Conservation (phyloP, 1,140 invertebrate species). For the Drosophila seguyi region DNA sequence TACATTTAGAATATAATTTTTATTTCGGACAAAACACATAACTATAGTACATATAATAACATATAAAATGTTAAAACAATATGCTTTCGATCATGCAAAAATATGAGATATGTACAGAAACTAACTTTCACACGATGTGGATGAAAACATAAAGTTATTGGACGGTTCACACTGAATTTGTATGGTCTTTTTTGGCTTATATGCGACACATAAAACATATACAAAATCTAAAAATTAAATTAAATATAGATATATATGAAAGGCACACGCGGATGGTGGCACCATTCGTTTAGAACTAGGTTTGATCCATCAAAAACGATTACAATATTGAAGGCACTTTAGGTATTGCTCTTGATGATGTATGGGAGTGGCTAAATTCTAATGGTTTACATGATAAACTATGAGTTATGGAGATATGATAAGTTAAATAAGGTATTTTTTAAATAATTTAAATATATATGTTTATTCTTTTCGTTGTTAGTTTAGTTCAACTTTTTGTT, state of each 20-base stretch:
- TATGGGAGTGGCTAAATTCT: slow-evolving; percentile 24
- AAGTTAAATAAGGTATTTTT: slow-evolving; percentile 2
- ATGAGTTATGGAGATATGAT: background rate
- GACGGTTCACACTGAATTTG: slow-evolving; percentile 80
- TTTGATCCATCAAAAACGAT: slow-evolving; percentile 20
- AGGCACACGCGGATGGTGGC: slow-evolving; percentile 47
- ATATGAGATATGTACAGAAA: slow-evolving; percentile 46
- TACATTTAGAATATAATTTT: slow-evolving; percentile 23
- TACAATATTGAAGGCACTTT: slow-evolving; percentile 51
- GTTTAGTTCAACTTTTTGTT: background rate
- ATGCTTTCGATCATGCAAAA: slow-evolving; percentile 69
- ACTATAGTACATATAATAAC: slow-evolving; percentile 27
- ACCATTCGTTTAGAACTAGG: slow-evolving; percentile 25
- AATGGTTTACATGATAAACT: slow-evolving; percentile 8
- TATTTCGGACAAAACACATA: slow-evolving; percentile 40
- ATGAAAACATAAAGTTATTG: slow-evolving; percentile 80
- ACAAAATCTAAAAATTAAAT: slow-evolving; percentile 22
- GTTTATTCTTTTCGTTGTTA: background rate
- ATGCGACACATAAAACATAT: slow-evolving; percentile 71
- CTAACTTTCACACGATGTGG: slow-evolving; percentile 53
- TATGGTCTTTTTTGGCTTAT: slow-evolving; percentile 71
- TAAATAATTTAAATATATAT: slow-evolving; percentile 14
- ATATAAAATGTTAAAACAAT: slow-evolving; percentile 43
- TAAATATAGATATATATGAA: slow-evolving; percentile 26
- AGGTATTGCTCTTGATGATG: slow-evolving; percentile 48